phyloP scores from a whole-genome alignment of 2,113 vertebrate species.

The Trinectes maculatus region DNA sequence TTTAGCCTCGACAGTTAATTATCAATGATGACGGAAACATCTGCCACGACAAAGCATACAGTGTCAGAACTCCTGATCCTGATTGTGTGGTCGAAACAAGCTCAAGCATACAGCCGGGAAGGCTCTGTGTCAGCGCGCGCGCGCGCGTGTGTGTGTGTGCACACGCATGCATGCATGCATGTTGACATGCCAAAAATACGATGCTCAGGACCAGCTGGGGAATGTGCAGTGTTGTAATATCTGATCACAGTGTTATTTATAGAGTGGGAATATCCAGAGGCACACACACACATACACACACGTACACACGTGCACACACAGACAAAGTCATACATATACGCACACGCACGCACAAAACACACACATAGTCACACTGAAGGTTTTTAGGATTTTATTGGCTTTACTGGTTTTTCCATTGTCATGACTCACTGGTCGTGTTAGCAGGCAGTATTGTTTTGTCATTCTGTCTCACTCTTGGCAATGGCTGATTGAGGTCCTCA shows the following conservation, averaged over 20 bases:
- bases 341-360: not conserved
- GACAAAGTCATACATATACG: slow-evolving; percentile 5
- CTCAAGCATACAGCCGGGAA: not conserved
- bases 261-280: slow-evolving; percentile 50
- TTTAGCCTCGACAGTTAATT: not conserved
- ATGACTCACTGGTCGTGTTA: too few species aligned
- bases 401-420: slow-evolving; percentile 2
- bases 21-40: not conserved
- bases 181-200: slow-evolving; percentile 8
- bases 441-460: too few species aligned
- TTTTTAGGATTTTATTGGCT: slow-evolving; percentile 16
- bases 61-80: slow-evolving; percentile 25
- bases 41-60: not conserved
- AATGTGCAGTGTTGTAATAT: slow-evolving; percentile 73
- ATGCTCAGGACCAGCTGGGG: slow-evolving; percentile 54
- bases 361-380: not conserved
- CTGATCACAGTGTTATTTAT: slow-evolving; percentile 69
- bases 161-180: not conserved
- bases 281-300: slow-evolving; percentile 12
- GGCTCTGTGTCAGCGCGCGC: not conserved
- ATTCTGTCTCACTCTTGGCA: too few species aligned
- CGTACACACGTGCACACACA: not conserved
- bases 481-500: slow-evolving; percentile 20
- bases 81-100: not conserved
- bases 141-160: not conserved